Evolutionary conservation across 2,888 invertebrate genomes (phyloP).

Genomic region (Drosophila affinis): DNA sequence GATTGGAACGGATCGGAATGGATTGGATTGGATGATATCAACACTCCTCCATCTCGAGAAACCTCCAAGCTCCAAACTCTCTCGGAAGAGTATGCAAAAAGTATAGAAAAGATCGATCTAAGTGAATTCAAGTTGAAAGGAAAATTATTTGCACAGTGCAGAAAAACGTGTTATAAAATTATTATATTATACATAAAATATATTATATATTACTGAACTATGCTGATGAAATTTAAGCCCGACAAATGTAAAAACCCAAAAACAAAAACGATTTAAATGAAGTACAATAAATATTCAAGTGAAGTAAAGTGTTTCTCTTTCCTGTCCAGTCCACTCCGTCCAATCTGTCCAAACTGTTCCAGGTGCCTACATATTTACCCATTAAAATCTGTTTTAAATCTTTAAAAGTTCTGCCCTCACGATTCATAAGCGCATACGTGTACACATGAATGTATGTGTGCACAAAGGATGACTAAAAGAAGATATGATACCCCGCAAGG

Average conservation of each 20-base stretch:
- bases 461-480: too few relatives aligned
- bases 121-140: constrained; percentile 43
- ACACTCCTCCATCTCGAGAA: constrained; percentile 33
- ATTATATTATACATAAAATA: constrained; percentile 45
- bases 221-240: constrained; percentile 45
- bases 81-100: neutral
- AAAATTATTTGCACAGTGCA: constrained; percentile 51
- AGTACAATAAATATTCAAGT: constrained; percentile 51
- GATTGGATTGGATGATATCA: constrained; percentile 23
- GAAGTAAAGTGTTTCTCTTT: constrained; percentile 21
- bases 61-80: constrained; percentile 15
- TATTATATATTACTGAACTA: constrained; percentile 53
- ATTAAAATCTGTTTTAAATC: too few relatives aligned
- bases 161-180: constrained; percentile 53
- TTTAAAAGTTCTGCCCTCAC: too few relatives aligned
- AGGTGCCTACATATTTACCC: too few relatives aligned
- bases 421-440: too few relatives aligned
- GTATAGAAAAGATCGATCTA: constrained; percentile 19
- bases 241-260: constrained; percentile 28
- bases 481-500: too few relatives aligned
- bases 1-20: neutral
- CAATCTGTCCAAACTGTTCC: too few relatives aligned
- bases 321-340: too few relatives aligned
- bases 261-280: constrained; percentile 51
- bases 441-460: too few relatives aligned